Conservation (phyloP, 2,113 vertebrate species). For the Lophochroa leadbeateri region DNA sequence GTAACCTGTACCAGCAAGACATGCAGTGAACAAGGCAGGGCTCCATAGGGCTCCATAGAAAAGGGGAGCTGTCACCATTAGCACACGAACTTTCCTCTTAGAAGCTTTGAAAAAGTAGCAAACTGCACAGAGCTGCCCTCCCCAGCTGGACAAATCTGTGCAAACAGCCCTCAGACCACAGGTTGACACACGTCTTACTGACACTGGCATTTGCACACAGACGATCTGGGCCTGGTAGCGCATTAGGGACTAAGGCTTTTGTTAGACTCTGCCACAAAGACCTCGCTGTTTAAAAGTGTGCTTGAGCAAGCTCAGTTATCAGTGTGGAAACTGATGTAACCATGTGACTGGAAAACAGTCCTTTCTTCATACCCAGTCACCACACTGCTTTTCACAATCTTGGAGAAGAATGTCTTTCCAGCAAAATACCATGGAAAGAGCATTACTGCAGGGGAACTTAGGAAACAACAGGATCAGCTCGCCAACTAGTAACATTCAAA, state of each 20-base stretch:
- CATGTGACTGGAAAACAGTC: neutral
- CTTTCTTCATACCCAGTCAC: neutral
- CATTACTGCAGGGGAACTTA: neutral
- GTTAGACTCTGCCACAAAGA: neutral
- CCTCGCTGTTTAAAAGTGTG: neutral
- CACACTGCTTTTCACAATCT: neutral
- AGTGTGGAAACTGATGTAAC: neutral
- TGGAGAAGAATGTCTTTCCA: neutral
- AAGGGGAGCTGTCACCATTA: accelerated
- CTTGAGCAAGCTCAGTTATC: neutral
- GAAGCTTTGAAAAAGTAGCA: neutral
- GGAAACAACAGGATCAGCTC: neutral
- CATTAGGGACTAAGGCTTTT: neutral
- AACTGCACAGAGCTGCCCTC: neutral
- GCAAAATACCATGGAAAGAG: neutral
- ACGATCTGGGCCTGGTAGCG: neutral
- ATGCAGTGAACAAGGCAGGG: neutral
- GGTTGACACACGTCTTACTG: neutral
- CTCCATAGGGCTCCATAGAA: neutral
- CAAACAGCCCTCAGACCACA: neutral
- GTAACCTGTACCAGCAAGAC: neutral
- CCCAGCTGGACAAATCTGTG: neutral
- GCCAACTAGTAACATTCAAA: neutral
- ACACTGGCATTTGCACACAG: neutral
- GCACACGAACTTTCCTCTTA: neutral